Conservation (phyloP, 2,113 vertebrate genomes). For the Archocentrus centrarchus region DNA sequence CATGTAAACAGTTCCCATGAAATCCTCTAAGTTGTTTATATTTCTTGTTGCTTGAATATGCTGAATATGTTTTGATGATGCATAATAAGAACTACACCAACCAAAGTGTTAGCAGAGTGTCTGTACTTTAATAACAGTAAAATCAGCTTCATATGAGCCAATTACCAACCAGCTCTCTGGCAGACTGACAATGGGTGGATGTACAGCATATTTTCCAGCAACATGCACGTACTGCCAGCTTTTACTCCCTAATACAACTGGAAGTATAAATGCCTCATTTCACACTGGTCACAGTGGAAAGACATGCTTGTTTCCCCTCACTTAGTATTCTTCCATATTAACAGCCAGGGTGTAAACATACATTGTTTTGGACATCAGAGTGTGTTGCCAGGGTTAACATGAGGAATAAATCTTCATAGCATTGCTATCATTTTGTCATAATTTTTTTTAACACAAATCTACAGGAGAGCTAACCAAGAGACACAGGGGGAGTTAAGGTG, state of each 20-base stretch:
- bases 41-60: not conserved
- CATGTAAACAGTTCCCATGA: constrained; percentile 1
- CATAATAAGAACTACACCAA: not conserved
- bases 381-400: not conserved
- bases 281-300: not conserved
- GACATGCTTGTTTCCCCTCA: not conserved
- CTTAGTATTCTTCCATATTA: not conserved
- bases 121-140: not conserved
- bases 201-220: not conserved
- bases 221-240: not conserved
- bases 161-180: not conserved
- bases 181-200: constrained; percentile 1
- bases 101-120: fast-evolving
- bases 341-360: constrained; percentile 1
- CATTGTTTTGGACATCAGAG: not conserved
- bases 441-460: no score
- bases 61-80: not conserved
- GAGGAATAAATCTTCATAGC: not conserved
- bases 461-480: no score
- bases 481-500: no score
- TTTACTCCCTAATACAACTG: not conserved
- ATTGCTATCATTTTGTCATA: not conserved
- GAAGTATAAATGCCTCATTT: not conserved
- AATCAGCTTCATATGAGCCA: not conserved
- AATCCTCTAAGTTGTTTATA: not conserved